These are phyloP conservation scores for Lasioglossum vierecki DNA, from an alignment of 2,888 invertebrate genomes.

Conservation along the genomic window DNA sequence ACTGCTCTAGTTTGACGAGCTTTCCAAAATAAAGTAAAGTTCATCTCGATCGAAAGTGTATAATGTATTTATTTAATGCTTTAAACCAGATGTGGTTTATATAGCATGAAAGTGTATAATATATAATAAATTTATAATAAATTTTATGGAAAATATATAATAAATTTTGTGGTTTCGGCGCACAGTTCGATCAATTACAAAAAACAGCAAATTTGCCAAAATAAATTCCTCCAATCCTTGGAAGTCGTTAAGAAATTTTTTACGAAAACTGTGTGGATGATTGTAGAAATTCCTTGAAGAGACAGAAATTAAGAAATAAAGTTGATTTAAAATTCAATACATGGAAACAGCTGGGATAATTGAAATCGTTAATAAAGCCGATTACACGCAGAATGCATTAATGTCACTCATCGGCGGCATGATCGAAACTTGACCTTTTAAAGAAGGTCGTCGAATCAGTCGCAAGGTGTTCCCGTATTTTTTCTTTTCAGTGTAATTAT, in stretches of 20 bases:
- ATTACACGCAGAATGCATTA: not conserved
- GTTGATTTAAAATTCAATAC: no score
- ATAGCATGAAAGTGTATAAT: no score
- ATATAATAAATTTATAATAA: no score
- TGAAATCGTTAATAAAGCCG: not conserved
- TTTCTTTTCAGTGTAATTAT: not conserved
- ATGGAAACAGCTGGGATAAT: not conserved
- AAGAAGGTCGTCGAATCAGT: not conserved
- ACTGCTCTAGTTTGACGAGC: not conserved
- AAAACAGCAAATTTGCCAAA: no score
- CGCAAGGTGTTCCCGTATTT: not conserved
- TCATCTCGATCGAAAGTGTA: no score
- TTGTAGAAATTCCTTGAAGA: not conserved
- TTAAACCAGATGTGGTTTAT: no score
- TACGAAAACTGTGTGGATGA: not conserved
- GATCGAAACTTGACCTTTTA: not conserved
- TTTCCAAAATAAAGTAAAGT: no score
- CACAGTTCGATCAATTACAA: no score
- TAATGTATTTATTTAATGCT: no score
- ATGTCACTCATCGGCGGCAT: not conserved
- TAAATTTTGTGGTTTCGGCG: no score
- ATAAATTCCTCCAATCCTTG: not conserved
- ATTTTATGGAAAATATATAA: no score
- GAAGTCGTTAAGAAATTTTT: not conserved
- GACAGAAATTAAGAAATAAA: not conserved